Percentiles rank a stretch among this genome's conserved stretches.
Conservation (phyloP, 2,888 invertebrate genomes). For the Slavum lentiscoides region DNA sequence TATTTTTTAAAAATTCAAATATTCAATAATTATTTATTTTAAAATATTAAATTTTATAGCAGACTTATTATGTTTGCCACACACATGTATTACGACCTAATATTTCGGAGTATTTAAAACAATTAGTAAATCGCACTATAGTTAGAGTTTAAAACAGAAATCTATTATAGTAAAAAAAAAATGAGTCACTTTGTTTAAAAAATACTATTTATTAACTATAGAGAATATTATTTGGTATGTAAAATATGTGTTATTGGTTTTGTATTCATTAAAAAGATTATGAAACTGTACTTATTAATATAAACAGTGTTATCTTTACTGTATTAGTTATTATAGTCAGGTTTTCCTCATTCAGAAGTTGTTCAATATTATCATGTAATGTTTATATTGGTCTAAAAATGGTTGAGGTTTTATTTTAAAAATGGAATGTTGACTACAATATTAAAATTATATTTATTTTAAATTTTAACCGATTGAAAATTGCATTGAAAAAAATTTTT, state of each 20-base stretch:
- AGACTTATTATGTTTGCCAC: background rate
- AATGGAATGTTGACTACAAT: too few species aligned
- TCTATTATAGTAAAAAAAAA: too few species aligned
- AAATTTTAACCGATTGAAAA: too few species aligned
- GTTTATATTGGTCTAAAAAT: too few species aligned
- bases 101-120: background rate
- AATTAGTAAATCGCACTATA: background rate
- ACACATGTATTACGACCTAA: background rate
- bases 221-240: background rate
- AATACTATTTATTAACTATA: background rate
- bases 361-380: background rate
- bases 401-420: too few species aligned
- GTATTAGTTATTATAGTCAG: background rate
- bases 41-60: too few species aligned
- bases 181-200: too few species aligned
- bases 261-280: background rate
- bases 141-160: too few species aligned
- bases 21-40: background rate
- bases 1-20: too few species aligned
- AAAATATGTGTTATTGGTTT: background rate
- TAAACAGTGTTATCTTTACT: background rate
- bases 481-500: too few species aligned
- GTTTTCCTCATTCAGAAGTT: slow-evolving; percentile 7
- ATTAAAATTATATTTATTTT: too few species aligned
- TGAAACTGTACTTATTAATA: background rate